Conservation (phyloP, 2,888 invertebrate species). For the Tiphia femorata region DNA sequence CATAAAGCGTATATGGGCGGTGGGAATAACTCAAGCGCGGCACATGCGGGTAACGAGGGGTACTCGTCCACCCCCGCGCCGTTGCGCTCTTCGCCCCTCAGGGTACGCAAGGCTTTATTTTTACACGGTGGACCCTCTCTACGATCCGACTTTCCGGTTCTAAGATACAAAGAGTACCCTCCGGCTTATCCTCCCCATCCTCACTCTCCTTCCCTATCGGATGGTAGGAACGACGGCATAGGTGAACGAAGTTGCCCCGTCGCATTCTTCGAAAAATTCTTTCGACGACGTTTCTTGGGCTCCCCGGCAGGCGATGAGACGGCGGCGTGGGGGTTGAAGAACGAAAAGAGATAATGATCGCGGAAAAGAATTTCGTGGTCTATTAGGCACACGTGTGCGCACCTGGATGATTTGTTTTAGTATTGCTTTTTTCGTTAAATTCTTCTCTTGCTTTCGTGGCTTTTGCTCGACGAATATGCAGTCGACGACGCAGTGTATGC, state of each 20-base stretch:
- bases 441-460: not conserved
- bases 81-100: conserved; percentile 31
- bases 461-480: not conserved
- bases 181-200: too few relatives aligned
- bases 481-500: conserved; percentile 5
- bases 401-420: too few relatives aligned
- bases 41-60: conserved; percentile 38
- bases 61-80: too few relatives aligned
- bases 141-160: conserved; percentile 9
- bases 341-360: too few relatives aligned
- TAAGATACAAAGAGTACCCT: not conserved
- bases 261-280: too few relatives aligned
- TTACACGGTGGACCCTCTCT: conserved; percentile 17
- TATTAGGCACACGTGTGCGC: too few relatives aligned
- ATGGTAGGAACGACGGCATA: not conserved
- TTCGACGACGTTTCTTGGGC: too few relatives aligned
- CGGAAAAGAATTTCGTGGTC: too few relatives aligned
- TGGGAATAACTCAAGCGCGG: conserved; percentile 40
- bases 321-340: too few relatives aligned
- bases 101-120: conserved; percentile 27
- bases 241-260: not conserved
- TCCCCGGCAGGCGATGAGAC: too few relatives aligned
- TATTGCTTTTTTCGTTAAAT: too few relatives aligned
- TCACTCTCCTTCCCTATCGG: too few relatives aligned
- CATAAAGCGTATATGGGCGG: conserved; percentile 33